Evolutionary conservation across 2,113 vertebrate genomes (phyloP), one percentile per base, ranked within the genome.

Genomic region (Eubucco bourcierii): DNA sequence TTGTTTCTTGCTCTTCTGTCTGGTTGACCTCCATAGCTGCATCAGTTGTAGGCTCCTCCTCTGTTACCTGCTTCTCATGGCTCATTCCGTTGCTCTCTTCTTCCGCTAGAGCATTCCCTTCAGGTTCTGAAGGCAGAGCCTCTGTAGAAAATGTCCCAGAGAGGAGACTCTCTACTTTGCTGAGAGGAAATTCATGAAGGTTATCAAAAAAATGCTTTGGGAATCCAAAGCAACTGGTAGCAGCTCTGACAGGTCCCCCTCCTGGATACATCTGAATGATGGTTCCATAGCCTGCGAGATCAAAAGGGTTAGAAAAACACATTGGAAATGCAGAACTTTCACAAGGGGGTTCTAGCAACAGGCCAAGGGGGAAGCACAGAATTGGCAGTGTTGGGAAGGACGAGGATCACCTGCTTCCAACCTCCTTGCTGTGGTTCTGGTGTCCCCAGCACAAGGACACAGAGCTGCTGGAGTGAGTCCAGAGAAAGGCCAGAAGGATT

Each of bases 201-300:
- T 91, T 98, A 41, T 98, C 88, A 44, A 98, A 98, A 96, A 99
- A 99, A 78, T 90, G 97, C 41, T 97, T 96, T 20, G 99, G 99
- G 95, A 99, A 99, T 85, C 99, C 99, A 97, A 99, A 99, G 96
- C 98, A 99, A 61, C 98, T 98, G 95, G 99, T 98, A 81, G 98
- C 99, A 75, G 98, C 98, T 88, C 98, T 98, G 16, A 98, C 97
- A 9, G 99, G 99, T 46, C 98, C 98, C 16, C 97, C 98, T 96
- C 99, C 99, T 37, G 99, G 98, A 95, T 98, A 99, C 97, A 99
- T 98, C 95, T 99, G 99, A 95, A 99, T 98, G 96, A 99, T 98
- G 71, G 99, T 98, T 72, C 99, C 99, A 9, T 98, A 98, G 88
- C 99, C 99, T 99, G 86, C 3, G 82, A 80, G 75, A 47, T 21